A percentile compares a stretch with the other conserved stretches of the same genome.
These are phyloP conservation scores for Neolamprologus sp. DNA, from an alignment of 2,113 vertebrate species.

Conservation along the genomic window DNA sequence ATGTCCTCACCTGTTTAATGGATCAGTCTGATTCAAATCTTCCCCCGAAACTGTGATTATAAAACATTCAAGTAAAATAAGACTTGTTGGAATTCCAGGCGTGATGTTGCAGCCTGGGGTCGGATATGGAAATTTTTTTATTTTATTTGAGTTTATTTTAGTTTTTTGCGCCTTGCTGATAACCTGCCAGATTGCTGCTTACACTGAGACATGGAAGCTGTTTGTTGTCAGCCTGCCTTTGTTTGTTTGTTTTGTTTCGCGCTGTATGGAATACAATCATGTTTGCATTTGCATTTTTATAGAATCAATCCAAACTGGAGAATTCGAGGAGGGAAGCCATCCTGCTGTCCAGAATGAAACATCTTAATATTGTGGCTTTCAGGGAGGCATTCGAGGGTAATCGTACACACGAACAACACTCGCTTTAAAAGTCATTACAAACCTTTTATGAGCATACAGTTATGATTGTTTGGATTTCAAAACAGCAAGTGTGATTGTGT, in stretches of 20 bases:
- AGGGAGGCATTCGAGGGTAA: conserved; percentile 86
- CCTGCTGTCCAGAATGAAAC: conserved; percentile 86
- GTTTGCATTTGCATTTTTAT: conserved; percentile 37
- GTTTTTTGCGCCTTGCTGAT: not conserved
- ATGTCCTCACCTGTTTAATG: not conserved
- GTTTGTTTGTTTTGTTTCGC: conserved; percentile 4
- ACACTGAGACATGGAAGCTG: not conserved
- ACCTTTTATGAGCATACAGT: not conserved
- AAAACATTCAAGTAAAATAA: not conserved
- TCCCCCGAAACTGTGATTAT: not conserved
- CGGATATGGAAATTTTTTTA: not conserved
- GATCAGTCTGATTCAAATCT: not conserved
- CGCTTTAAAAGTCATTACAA: not conserved
- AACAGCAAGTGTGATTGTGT: conserved; percentile 6
- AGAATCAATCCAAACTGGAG: conserved; percentile 70
- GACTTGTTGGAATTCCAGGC: not conserved
- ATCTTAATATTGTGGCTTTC: conserved; percentile 85
- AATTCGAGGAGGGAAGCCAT: conserved; percentile 80
- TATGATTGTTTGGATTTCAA: not conserved
- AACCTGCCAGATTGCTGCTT: not conserved
- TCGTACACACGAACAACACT: not conserved
- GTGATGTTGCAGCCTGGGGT: not conserved
- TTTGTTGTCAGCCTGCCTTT: not conserved
- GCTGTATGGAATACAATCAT: not conserved
- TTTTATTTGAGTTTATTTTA: not conserved